Percentiles rank a stretch among this genome's conserved stretches.
phyloP scores from a whole-genome alignment of 1,140 invertebrate genomes.

The Lethocerus indicus region DNA sequence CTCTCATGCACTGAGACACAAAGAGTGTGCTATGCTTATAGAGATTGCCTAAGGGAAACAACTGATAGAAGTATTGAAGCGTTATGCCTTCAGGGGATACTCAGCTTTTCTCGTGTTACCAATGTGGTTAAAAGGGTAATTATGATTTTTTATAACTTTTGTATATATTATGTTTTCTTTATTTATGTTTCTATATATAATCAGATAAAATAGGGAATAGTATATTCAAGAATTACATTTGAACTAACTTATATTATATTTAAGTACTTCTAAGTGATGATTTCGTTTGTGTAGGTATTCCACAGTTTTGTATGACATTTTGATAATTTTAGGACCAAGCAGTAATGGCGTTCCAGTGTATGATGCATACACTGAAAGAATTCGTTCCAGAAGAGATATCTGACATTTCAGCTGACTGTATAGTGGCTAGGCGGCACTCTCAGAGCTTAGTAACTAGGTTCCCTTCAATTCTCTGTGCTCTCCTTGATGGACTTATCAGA shows the following conservation, averaged over 20 bases:
- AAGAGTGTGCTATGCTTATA: constrained; percentile 1
- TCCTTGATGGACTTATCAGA: background rate
- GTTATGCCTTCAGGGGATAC: background rate
- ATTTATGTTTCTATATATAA: too few relatives aligned
- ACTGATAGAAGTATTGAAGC: background rate
- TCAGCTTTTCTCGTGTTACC: too few relatives aligned
- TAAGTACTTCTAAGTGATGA: background rate
- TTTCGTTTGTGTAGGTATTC: too few relatives aligned
- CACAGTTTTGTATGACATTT: too few relatives aligned
- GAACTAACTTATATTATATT: background rate
- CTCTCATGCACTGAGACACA: constrained; percentile 1
- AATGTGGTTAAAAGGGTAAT: too few relatives aligned
- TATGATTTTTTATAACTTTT: too few relatives aligned
- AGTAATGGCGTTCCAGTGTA: background rate
- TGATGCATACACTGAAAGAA: background rate
- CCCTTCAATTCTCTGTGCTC: background rate
- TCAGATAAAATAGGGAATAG: too few relatives aligned
- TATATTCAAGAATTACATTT: too few relatives aligned
- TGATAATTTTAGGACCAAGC: constrained; percentile 2
- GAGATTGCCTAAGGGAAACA: background rate
- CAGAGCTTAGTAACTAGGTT: background rate
- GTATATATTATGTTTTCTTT: too few relatives aligned
- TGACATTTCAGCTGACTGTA: constrained; percentile 1
- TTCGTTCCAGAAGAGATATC: background rate
- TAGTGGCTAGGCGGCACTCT: background rate